Evolutionary conservation across 2,888 invertebrate genomes (phyloP).

Genomic region (Monoplex corrugatus): DNA sequence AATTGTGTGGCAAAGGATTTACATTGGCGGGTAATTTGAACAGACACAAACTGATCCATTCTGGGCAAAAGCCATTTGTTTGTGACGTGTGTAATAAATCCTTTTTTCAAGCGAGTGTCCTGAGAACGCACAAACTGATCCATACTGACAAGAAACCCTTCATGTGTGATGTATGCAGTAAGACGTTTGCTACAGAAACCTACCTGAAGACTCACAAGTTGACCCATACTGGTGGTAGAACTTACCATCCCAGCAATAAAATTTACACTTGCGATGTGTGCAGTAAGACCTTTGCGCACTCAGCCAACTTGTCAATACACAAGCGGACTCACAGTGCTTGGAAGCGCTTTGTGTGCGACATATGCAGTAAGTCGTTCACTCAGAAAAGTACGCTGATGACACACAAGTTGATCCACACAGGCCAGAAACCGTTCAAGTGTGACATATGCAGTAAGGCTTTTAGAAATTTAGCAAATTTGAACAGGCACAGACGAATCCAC

Average conservation of each 20-base stretch:
- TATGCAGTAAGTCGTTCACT: background rate
- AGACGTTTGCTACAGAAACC: background rate
- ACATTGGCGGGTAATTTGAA: background rate
- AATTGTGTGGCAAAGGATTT: background rate
- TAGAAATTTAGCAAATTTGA: background rate
- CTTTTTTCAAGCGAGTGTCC: background rate
- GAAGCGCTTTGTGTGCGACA: background rate
- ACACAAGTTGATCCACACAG: background rate
- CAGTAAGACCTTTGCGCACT: too few relatives aligned
- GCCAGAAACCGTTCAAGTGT: background rate
- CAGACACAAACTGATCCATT: background rate
- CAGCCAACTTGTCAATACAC: too few relatives aligned
- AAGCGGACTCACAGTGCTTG: background rate
- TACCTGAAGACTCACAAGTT: background rate
- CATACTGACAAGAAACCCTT: background rate
- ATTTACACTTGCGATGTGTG: too few relatives aligned
- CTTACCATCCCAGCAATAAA: too few relatives aligned
- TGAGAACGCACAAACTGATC: background rate
- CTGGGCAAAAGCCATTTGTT: background rate
- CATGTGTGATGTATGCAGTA: background rate
- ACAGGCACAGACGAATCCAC: background rate
- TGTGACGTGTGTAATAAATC: background rate
- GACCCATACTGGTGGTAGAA: background rate
- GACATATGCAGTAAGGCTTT: background rate
- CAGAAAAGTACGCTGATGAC: background rate